These are phyloP conservation scores for Molanna angustata DNA, from an alignment of 2,888 invertebrate genomes.

Conservation along the genomic window DNA sequence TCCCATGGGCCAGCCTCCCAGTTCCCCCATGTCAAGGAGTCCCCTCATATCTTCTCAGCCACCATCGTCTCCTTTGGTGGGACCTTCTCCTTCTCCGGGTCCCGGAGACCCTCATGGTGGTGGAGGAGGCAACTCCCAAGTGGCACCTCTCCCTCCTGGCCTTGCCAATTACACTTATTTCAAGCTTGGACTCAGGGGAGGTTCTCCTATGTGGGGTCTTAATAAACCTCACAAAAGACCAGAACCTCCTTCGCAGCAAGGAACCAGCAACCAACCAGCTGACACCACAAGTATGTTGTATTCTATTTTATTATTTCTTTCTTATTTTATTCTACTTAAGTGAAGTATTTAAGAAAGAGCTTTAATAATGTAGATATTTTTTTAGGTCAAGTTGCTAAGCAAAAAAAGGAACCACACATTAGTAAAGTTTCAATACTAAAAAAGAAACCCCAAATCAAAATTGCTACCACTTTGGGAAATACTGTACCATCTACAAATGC, in stretches of 20 bases:
- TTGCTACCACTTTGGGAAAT: constrained; percentile 37
- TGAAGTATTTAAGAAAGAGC: not conserved
- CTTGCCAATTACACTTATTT: constrained; percentile 59
- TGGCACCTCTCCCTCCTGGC: constrained; percentile 58
- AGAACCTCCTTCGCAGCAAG: constrained; percentile 39
- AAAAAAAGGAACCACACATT: constrained; percentile 48
- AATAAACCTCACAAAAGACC: constrained; percentile 35
- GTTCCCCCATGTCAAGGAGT: constrained; percentile 58
- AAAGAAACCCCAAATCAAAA: constrained; percentile 43
- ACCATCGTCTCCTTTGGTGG: constrained; percentile 26
- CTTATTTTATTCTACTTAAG: not conserved
- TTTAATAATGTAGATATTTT: not conserved
- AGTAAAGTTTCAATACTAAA: constrained; percentile 60
- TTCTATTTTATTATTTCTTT: not conserved
- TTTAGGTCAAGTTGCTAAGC: constrained; percentile 34
- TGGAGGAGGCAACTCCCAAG: constrained; percentile 41
- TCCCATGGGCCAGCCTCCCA: constrained; percentile 54
- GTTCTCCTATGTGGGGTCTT: constrained; percentile 63
- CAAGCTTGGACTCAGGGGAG: constrained; percentile 62
- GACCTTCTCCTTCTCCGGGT: constrained; percentile 37
- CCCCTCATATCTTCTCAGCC: constrained; percentile 51
- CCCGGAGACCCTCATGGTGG: constrained; percentile 37
- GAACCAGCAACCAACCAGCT: constrained; percentile 11
- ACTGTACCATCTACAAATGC: constrained; percentile 41
- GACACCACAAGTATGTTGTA: constrained; percentile 10